These are phyloP conservation scores for Chaunax sp. DNA, from an alignment of 2,797 vertebrate species.

Conservation along the genomic window DNA sequence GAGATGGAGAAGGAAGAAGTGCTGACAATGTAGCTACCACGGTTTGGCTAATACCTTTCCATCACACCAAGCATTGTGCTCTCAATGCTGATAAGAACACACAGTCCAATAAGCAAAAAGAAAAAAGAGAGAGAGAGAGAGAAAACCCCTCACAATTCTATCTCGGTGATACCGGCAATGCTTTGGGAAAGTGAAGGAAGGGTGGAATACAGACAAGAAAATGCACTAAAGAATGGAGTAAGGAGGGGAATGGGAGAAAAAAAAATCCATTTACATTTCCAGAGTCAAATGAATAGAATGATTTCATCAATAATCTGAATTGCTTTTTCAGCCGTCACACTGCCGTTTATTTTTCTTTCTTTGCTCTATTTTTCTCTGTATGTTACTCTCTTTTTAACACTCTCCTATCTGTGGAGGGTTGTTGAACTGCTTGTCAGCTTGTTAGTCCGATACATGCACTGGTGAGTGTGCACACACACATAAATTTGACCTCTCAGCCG, in stretches of 20 bases:
- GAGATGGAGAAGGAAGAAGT: conserved; percentile 71
- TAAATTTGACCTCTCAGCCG: conserved; percentile 1
- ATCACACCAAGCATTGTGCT: conserved; percentile 82
- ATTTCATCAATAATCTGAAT: conserved; percentile 73
- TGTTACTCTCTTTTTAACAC: conserved; percentile 32
- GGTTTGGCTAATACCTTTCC: conserved; percentile 81
- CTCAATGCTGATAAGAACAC: conserved; percentile 81
- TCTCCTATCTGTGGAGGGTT: conserved; percentile 53
- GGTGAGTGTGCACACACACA: background rate
- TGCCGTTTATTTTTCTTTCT: conserved; percentile 50
- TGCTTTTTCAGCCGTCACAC: conserved; percentile 58
- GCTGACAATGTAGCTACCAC: conserved; percentile 77
- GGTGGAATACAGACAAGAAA: conserved; percentile 54
- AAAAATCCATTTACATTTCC: conserved; percentile 74
- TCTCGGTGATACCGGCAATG: conserved; percentile 74
- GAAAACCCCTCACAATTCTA: conserved; percentile 75
- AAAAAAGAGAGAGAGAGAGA: conserved; percentile 37
- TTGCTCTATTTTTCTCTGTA: conserved; percentile 40
- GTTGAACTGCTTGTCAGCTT: conserved; percentile 62
- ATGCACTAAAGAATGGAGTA: conserved; percentile 63
- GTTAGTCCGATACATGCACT: conserved; percentile 36
- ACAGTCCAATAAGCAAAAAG: conserved; percentile 82
- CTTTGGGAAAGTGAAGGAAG: conserved; percentile 53
- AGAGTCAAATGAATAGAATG: conserved; percentile 70
- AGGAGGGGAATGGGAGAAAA: conserved; percentile 39